Evolutionary conservation across 1,140 invertebrate genomes (phyloP).

Genomic region (Sipha flava): DNA sequence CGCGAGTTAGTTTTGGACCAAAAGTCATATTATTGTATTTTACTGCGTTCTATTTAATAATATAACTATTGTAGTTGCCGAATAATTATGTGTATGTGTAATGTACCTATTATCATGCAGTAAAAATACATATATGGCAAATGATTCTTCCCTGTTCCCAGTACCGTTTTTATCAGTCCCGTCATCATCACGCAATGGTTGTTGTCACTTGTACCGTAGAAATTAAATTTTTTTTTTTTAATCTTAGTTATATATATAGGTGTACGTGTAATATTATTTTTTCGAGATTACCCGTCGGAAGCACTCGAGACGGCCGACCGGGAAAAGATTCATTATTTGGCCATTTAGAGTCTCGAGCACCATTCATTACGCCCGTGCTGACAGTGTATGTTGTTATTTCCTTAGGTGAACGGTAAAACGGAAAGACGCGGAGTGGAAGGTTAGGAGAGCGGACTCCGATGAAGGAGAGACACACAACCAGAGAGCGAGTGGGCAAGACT

Average conservation of each 20-base stretch:
- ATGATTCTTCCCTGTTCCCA: no score
- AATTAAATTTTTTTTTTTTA: background rate
- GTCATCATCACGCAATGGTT: no score
- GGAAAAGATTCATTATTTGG: slow-evolving; percentile 19
- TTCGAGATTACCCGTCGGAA: slow-evolving; percentile 3
- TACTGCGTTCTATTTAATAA: no score
- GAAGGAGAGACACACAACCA: background rate
- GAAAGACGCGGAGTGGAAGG: background rate
- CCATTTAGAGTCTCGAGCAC: slow-evolving; percentile 9
- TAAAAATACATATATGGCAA: no score
- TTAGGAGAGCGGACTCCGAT: background rate
- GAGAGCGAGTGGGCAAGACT: no score
- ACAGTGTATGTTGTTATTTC: slow-evolving; percentile 18
- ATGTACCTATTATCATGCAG: no score
- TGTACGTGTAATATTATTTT: background rate
- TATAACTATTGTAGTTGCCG: no score
- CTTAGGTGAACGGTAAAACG: background rate
- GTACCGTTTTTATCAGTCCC: no score
- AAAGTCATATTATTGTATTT: no score
- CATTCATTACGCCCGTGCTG: slow-evolving; percentile 11
- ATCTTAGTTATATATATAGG: no score
- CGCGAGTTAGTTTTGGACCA: no score
- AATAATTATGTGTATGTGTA: no score
- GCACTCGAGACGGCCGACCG: background rate
- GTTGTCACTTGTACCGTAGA: background rate